Evolutionary conservation across 2,888 invertebrate species (phyloP), one percentile per base, ranked within the genome.

Genomic region (Coleophora deauratella): DNA sequence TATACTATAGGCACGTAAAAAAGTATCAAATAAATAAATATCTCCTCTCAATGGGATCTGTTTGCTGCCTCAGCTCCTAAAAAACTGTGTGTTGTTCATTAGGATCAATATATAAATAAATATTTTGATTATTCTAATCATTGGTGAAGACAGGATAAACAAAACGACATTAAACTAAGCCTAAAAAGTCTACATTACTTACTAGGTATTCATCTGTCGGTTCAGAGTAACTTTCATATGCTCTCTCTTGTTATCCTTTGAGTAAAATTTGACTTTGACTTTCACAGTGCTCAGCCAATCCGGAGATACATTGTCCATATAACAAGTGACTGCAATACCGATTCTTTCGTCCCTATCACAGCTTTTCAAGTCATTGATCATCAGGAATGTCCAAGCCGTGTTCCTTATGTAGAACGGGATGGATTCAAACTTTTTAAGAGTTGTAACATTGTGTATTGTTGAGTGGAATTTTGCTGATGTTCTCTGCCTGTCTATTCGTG

Each of bases 401-500:
- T 38, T 38, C 3, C 33, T 15, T 9, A 38, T 11, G 38, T 38
- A 38, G 9, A 33, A 38, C 9, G 27, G 33, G 10, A 12, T n/a
- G n/a, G 38, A 38, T 11, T 21, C 27, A 21, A 32, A 33, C 14
- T 38, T 33, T 8, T 21, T 21, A 4, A 38, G 11, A 2, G 10
- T 33, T 9, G 7, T 11, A 15, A 38, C 10, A 11, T 38, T 32
- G 3, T 38, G 33, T 8, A 38, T 33, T 11, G 14, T 12, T 10
- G 38, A 33, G 2, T 21, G 33, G 21, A 33, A 38, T 27, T 27
- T 27, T n/a, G 38, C 27, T n/a, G 32, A 11, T 3, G 10, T n/a
- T 27, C 38, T 38, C 8, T 14, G 8, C 7, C 38, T 10, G 3
- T 38, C 38, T 27, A 14, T 21, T 21, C 11, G 3, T 38, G 38